phyloP scores from a whole-genome alignment of 1,140 invertebrate species.

The Brachionus sp. region DNA sequence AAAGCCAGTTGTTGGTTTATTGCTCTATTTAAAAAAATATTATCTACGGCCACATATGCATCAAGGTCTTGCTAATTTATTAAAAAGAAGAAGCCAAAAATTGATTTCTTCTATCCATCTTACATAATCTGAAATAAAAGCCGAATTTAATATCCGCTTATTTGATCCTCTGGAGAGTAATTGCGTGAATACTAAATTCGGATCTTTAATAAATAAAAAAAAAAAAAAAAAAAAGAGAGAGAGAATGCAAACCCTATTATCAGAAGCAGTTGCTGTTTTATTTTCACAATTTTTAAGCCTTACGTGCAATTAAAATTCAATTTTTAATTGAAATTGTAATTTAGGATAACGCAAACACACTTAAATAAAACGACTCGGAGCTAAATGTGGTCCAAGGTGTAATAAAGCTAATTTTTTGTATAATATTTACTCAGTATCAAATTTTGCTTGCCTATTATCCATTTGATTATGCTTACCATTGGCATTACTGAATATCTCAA shows the following conservation, averaged over 20 bases:
- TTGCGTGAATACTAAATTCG: background rate
- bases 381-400: background rate
- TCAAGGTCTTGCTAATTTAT: background rate
- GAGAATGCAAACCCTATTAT: background rate
- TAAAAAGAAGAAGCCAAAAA: background rate
- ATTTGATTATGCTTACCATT: background rate
- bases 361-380: background rate
- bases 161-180: background rate
- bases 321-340: slow-evolving; percentile 35
- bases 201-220: background rate
- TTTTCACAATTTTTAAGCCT: background rate
- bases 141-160: background rate
- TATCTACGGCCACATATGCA: background rate
- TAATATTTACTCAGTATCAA: background rate
- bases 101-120: background rate
- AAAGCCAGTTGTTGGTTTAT: background rate
- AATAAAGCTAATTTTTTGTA: slow-evolving; percentile 6
- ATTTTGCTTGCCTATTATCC: background rate
- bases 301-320: slow-evolving; percentile 10
- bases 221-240: too few relatives aligned
- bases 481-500: background rate
- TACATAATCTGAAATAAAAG: background rate
- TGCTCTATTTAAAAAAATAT: background rate
- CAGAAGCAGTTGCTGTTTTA: slow-evolving; percentile 9
- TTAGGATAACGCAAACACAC: background rate